A percentile compares a stretch with the other conserved stretches of the same genome.
These are phyloP conservation scores for Scaptomyza reducta DNA, from an alignment of 2,888 invertebrate genomes.

Conservation along the genomic window DNA sequence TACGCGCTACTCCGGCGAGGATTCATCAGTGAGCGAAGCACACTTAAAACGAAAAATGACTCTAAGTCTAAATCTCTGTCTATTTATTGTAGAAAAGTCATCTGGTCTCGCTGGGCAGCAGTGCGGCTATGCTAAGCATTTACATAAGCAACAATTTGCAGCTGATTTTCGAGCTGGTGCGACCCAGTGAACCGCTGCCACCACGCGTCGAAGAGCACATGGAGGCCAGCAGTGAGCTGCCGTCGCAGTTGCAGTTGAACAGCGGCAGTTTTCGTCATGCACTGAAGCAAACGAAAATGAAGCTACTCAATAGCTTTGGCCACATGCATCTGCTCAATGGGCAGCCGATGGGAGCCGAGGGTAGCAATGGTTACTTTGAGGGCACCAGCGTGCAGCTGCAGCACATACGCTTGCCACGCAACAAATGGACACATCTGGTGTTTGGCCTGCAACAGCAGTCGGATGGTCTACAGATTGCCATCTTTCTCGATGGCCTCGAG, in stretches of 20 bases:
- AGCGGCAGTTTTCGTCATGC: constrained; percentile 77
- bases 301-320: constrained; percentile 81
- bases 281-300: constrained; percentile 81
- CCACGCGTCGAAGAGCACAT: constrained; percentile 63
- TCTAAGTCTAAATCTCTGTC: background rate
- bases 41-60: background rate
- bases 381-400: constrained; percentile 76
- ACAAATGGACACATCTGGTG: constrained; percentile 83
- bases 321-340: constrained; percentile 82
- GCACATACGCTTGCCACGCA: constrained; percentile 73
- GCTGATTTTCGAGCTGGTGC: constrained; percentile 80
- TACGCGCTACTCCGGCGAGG: constrained; percentile 74
- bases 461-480: constrained; percentile 74
- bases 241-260: constrained; percentile 23
- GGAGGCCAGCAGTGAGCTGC: constrained; percentile 35
- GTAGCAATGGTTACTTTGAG: constrained; percentile 68
- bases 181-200: constrained; percentile 77
- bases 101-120: constrained; percentile 83
- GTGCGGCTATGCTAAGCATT: constrained; percentile 82
- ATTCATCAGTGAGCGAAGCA: constrained; percentile 64
- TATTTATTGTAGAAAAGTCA: constrained; percentile 76
- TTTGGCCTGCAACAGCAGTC: constrained; percentile 75
- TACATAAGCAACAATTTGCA: constrained; percentile 81
- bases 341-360: constrained; percentile 46
- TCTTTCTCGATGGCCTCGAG: constrained; percentile 81